Percentiles rank a stretch among this genome's conserved stretches.
These are phyloP conservation scores for Mesorhabditis belari DNA, from an alignment of 2,888 invertebrate genomes.

Conservation along the genomic window DNA sequence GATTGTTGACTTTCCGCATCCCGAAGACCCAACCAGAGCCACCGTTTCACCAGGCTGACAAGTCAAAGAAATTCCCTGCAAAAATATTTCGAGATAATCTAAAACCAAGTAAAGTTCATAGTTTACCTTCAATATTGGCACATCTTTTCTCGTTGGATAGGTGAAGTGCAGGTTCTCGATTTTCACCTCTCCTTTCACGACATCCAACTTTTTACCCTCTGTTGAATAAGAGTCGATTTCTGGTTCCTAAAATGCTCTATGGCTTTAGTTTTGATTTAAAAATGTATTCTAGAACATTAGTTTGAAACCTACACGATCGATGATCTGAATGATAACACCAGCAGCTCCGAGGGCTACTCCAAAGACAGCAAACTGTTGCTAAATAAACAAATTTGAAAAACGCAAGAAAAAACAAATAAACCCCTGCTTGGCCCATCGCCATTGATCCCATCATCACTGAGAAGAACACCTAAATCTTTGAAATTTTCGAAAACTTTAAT, in stretches of 20 bases:
- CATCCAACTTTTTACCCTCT: constrained; percentile 53
- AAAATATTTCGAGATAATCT: neutral
- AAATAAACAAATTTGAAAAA: too few species aligned
- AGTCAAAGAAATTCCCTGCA: constrained; percentile 24
- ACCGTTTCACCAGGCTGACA: constrained; percentile 31
- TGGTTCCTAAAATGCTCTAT: neutral
- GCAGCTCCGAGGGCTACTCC: constrained; percentile 73
- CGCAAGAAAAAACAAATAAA: too few species aligned
- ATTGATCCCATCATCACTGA: constrained; percentile 57
- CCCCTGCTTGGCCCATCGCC: constrained; percentile 70
- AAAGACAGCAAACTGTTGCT: constrained; percentile 73
- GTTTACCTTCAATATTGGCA: constrained; percentile 42
- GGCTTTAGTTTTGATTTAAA: too few species aligned
- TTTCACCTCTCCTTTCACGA: constrained; percentile 54
- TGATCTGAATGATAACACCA: constrained; percentile 57
- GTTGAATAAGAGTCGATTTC: constrained; percentile 27
- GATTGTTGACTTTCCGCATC: constrained; percentile 39
- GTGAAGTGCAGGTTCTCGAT: constrained; percentile 55
- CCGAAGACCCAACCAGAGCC: constrained; percentile 36
- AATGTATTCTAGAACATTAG: neutral
- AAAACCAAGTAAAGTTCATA: constrained; percentile 1
- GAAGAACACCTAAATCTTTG: constrained; percentile 55
- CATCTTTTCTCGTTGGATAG: constrained; percentile 56
- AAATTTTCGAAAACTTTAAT: neutral
- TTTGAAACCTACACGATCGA: constrained; percentile 52